phyloP scores from a whole-genome alignment of 2,888 invertebrate species.

The Eilema sororculum region DNA sequence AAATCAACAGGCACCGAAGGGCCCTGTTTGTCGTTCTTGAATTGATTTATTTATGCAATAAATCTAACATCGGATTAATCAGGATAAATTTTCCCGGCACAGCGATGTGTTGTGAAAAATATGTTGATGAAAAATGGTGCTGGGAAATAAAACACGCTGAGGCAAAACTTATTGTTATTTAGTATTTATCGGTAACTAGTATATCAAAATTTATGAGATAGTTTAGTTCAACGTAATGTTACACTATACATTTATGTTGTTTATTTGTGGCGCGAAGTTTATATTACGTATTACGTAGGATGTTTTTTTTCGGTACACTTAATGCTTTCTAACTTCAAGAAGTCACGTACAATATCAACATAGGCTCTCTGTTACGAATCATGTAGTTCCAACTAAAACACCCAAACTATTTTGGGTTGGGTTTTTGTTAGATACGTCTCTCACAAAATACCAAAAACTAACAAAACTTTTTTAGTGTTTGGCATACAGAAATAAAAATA shows the following conservation, averaged over 20 bases:
- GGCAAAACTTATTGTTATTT: conserved; percentile 29
- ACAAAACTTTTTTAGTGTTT: conserved; percentile 40
- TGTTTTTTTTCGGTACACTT: background rate
- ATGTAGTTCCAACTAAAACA: background rate
- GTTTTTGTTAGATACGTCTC: background rate
- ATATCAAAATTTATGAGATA: conserved; percentile 21
- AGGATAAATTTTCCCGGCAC: conserved; percentile 74
- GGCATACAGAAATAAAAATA: conserved; percentile 44
- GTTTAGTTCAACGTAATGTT: conserved; percentile 18
- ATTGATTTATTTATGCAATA: conserved; percentile 83
- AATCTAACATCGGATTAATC: conserved; percentile 82
- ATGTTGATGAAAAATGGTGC: conserved; percentile 51
- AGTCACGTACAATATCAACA: conserved; percentile 13
- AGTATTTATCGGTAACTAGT: conserved; percentile 18
- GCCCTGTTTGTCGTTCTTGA: conserved; percentile 71
- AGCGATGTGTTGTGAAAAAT: conserved; percentile 69
- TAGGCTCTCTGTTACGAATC: background rate
- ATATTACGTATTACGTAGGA: background rate
- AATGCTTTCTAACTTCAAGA: conserved; percentile 12
- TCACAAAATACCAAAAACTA: conserved; percentile 23
- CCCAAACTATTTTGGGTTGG: background rate
- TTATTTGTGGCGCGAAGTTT: background rate
- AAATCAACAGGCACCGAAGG: conserved; percentile 56
- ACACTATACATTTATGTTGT: conserved; percentile 5
- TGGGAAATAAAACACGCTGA: conserved; percentile 39